Evolutionary conservation across 2,113 vertebrate species (phyloP).

Genomic region (Helogale parvula): DNA sequence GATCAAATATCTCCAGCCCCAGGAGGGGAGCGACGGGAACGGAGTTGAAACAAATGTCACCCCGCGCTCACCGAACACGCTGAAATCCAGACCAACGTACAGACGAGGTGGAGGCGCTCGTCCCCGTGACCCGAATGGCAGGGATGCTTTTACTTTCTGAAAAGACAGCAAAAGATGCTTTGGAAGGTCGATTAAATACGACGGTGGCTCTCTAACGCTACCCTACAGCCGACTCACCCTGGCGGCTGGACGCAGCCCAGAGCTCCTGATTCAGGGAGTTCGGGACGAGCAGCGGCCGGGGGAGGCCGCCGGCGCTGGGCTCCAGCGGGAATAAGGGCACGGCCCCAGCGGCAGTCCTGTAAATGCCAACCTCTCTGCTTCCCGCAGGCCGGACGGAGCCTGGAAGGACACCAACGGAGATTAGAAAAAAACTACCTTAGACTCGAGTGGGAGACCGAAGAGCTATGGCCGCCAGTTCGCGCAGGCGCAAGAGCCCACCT

Average conservation of each 20-base stretch:
- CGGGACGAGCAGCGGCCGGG: neutral
- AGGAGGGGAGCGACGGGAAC: neutral
- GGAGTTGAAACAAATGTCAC: neutral
- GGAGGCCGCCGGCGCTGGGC: neutral
- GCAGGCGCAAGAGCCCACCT: neutral
- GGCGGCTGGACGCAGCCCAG: neutral
- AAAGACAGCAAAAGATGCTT: neutral
- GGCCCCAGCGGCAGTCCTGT: neutral
- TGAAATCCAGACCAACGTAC: neutral
- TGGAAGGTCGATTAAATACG: neutral
- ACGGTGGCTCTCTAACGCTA: neutral
- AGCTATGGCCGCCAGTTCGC: neutral
- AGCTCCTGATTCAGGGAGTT: neutral
- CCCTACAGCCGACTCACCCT: neutral
- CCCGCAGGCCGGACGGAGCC: fast-evolving
- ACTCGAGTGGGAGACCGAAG: fast-evolving
- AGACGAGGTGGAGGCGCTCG: neutral
- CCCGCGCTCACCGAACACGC: constrained; percentile 1
- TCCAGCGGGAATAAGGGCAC: neutral
- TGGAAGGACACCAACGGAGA: fast-evolving
- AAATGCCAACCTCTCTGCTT: neutral
- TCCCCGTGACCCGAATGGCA: neutral
- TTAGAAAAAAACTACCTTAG: neutral
- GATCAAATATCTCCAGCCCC: neutral
- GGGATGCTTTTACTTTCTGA: neutral